Evolutionary conservation across 2,113 vertebrate genomes (phyloP).

Genomic region (Cyprinus carpio): DNA sequence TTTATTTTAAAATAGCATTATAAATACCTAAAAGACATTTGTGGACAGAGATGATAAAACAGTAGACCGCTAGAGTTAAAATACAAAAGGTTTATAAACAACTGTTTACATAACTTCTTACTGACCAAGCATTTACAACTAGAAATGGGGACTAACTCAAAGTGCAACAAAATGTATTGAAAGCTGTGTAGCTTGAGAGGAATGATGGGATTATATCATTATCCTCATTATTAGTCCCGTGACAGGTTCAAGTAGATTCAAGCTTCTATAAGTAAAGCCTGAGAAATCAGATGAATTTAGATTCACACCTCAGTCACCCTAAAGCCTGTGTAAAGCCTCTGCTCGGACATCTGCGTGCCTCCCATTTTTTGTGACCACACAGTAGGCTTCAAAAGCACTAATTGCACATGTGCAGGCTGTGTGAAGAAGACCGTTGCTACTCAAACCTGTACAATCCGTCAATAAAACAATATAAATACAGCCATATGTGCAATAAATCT

Average conservation of each 20-base stretch:
- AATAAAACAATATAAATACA: no score
- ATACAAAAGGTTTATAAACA: conserved; percentile 65
- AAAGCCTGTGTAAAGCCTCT: no score
- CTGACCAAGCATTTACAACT: conserved; percentile 49
- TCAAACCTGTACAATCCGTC: no score
- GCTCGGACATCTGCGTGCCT: no score
- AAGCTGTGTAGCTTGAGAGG: not conserved
- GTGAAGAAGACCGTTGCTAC: no score
- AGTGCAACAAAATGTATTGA: conserved; percentile 21
- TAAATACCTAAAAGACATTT: conserved; percentile 66
- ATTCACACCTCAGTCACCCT: not conserved
- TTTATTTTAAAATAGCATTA: conserved; percentile 74
- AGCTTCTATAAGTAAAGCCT: not conserved
- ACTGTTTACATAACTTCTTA: conserved; percentile 46
- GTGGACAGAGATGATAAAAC: conserved; percentile 60
- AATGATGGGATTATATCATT: not conserved
- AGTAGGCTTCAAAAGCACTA: no score
- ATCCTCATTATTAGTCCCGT: not conserved
- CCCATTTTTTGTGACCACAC: no score
- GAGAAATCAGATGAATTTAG: not conserved
- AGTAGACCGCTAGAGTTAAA: conserved; percentile 59
- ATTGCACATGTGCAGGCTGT: no score
- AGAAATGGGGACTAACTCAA: conserved; percentile 17
- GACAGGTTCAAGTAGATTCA: not conserved
- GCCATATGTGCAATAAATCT: no score